phyloP scores from a whole-genome alignment of 2,888 invertebrate species.

The Coelinius sp. region DNA sequence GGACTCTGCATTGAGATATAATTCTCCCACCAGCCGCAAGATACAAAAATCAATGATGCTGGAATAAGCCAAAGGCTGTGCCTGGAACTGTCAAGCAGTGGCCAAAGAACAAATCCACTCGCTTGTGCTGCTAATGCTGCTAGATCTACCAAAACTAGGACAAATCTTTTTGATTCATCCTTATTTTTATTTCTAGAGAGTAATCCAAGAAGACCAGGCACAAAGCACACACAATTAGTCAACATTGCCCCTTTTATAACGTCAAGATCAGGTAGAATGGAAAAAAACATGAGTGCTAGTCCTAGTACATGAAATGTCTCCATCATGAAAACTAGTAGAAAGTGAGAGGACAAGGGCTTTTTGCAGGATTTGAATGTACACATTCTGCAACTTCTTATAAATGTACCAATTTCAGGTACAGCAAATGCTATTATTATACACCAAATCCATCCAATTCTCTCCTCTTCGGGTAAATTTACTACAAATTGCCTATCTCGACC shows the following conservation, averaged over 20 bases:
- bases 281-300: conserved; percentile 87
- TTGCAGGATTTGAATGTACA: conserved; percentile 92
- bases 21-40: conserved; percentile 99
- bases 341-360: conserved; percentile 78
- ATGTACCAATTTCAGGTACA: conserved; percentile 89
- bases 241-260: conserved; percentile 96
- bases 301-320: conserved; percentile 93
- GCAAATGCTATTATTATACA: conserved; percentile 88
- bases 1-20: conserved; percentile 91
- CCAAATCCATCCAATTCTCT: conserved; percentile 95
- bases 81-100: conserved; percentile 81
- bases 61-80: conserved; percentile 89
- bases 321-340: conserved; percentile 82
- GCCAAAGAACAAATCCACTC: conserved; percentile 93
- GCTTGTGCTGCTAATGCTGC: conserved; percentile 90
- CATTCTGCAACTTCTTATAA: conserved; percentile 88
- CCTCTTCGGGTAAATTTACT: conserved; percentile 85
- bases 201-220: conserved; percentile 84
- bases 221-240: conserved; percentile 93
- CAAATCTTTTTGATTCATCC: conserved; percentile 81
- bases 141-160: conserved; percentile 87
- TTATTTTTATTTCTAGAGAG: conserved; percentile 84
- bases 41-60: conserved; percentile 86
- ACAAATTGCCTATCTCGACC: conserved; percentile 90
- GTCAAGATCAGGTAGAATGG: conserved; percentile 91